Evolutionary conservation across 2,113 vertebrate genomes (phyloP).

Genomic region (Podiceps cristatus): DNA sequence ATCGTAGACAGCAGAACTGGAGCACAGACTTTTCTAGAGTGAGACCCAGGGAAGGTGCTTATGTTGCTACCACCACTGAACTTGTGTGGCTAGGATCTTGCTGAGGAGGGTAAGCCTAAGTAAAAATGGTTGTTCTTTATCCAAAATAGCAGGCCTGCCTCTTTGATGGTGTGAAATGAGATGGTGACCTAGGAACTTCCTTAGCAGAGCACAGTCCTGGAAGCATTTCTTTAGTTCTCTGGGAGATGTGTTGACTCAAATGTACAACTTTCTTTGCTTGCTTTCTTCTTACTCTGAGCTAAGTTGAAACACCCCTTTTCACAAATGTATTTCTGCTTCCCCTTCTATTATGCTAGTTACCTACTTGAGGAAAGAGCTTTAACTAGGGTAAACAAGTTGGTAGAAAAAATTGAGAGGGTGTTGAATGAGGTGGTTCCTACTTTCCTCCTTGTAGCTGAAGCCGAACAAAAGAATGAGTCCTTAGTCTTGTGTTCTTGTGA

Average conservation of each 20-base stretch:
- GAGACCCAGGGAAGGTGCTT: neutral
- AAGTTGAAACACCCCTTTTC: neutral
- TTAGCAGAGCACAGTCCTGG: neutral
- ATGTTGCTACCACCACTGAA: neutral
- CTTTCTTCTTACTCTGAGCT: neutral
- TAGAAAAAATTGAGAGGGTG: neutral
- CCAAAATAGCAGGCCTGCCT: neutral
- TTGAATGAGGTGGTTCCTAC: neutral
- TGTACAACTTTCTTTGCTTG: neutral
- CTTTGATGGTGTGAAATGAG: neutral
- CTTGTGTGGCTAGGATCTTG: neutral
- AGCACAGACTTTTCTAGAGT: neutral
- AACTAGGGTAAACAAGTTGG: neutral
- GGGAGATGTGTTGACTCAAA: neutral
- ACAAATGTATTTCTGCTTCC: neutral
- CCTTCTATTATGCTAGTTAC: neutral
- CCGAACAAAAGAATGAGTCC: neutral
- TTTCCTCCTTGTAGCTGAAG: neutral
- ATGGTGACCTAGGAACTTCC: neutral
- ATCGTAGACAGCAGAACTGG: neutral
- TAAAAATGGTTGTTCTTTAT: neutral
- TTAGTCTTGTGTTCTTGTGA: neutral
- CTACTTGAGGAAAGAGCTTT: neutral
- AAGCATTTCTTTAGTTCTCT: neutral
- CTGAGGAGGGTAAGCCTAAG: neutral